phyloP scores from a whole-genome alignment of 2,113 vertebrate species.

The Crotalus helleri region DNA sequence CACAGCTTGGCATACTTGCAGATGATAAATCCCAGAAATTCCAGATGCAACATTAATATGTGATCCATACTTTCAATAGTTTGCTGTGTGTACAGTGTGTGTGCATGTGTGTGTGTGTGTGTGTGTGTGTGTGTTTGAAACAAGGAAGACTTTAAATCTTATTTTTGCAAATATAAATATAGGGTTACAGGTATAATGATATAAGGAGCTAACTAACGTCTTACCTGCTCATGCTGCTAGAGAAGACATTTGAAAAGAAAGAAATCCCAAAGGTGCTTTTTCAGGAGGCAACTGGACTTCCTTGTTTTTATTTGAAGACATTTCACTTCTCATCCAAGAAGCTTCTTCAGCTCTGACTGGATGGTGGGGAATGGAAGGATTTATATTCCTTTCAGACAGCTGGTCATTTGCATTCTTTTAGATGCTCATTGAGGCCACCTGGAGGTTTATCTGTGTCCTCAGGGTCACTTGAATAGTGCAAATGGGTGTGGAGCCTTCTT shows the following conservation, averaged over 20 bases:
- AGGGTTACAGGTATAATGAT: background rate
- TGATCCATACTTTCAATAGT: background rate
- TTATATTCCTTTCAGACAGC: too few relatives aligned
- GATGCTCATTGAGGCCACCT: too few relatives aligned
- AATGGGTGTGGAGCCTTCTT: too few relatives aligned
- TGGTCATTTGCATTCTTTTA: too few relatives aligned
- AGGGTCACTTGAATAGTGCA: too few relatives aligned
- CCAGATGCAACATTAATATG: background rate
- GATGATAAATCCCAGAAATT: background rate
- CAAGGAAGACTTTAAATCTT: background rate
- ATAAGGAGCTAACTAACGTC: background rate
- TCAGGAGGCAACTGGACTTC: too few relatives aligned
- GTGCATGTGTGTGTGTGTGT: background rate
- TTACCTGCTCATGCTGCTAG: background rate
- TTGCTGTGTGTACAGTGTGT: background rate
- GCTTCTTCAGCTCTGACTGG: too few relatives aligned
- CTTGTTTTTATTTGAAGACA: too few relatives aligned
- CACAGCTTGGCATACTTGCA: background rate
- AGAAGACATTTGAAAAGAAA: background rate
- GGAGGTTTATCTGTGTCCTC: too few relatives aligned
- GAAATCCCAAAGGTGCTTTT: background rate
- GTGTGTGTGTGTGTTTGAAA: background rate
- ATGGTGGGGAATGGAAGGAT: too few relatives aligned
- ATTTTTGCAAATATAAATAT: background rate
- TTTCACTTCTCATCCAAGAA: too few relatives aligned